These are phyloP conservation scores for Pycnonotus jocosus DNA, from an alignment of 2,113 vertebrate genomes.

Conservation along the genomic window DNA sequence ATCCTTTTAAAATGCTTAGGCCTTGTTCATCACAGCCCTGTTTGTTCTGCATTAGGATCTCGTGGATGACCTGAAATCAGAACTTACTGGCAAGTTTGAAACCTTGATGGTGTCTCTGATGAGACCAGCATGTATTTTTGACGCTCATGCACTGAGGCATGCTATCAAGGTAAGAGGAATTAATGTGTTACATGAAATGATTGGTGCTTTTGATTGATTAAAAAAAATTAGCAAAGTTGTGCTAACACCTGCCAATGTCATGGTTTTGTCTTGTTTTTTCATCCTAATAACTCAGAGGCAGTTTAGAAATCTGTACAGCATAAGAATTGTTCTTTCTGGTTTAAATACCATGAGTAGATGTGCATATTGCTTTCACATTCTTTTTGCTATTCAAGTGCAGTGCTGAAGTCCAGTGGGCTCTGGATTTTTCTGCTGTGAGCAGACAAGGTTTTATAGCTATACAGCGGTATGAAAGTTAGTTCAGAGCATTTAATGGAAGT, in stretches of 20 bases:
- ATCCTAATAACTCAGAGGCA: background rate
- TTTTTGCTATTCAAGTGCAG: background rate
- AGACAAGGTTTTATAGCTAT: background rate
- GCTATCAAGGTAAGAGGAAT: constrained; percentile 85
- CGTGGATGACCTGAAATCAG: constrained; percentile 86
- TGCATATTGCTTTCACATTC: background rate
- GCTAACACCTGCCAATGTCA: background rate
- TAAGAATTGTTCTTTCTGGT: background rate
- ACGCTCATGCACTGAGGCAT: constrained; percentile 84
- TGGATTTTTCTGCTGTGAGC: background rate
- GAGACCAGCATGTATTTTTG: constrained; percentile 78
- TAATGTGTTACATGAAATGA: background rate
- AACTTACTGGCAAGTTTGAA: constrained; percentile 91
- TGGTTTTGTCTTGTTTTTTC: background rate
- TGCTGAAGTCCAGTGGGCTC: background rate
- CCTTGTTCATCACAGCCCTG: background rate
- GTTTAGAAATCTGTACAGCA: background rate
- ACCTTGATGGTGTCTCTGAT: constrained; percentile 87
- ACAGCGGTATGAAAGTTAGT: background rate
- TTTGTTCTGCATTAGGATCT: constrained; percentile 78
- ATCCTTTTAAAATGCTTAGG: background rate
- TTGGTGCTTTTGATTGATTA: background rate
- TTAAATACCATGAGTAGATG: background rate
- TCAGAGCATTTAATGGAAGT: background rate
- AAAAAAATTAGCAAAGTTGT: background rate